phyloP scores from a whole-genome alignment of 2,797 vertebrate genomes.

The Rachycentron canadum region DNA sequence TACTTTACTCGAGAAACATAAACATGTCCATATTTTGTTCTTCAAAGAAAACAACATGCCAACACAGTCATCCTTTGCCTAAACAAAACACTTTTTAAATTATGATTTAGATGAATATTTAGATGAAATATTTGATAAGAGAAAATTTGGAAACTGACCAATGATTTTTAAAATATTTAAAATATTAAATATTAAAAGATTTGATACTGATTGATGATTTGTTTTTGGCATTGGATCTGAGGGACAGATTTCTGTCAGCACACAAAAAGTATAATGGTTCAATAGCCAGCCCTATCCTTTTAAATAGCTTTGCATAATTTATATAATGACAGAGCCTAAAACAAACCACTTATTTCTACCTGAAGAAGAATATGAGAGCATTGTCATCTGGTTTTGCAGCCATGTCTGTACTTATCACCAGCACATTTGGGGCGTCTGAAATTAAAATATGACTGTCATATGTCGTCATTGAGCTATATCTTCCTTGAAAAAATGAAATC shows the following conservation, averaged over 20 bases:
- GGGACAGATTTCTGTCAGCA: neutral
- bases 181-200: neutral
- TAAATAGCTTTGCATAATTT: neutral
- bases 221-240: neutral
- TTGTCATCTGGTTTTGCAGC: constrained; percentile 89
- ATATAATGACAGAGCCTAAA: neutral
- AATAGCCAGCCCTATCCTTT: neutral
- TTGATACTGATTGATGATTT: neutral
- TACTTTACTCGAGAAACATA: neutral
- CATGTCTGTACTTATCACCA: constrained; percentile 90
- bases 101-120: neutral
- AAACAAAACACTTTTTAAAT: neutral
- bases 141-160: neutral
- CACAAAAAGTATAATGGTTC: neutral
- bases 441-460: constrained; percentile 35
- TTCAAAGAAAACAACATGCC: no score
- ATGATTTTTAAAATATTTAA: no score
- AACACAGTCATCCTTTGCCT: neutral
- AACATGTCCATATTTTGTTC: neutral
- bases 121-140: neutral
- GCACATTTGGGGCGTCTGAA: constrained; percentile 95
- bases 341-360: constrained; percentile 79
- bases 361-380: constrained; percentile 94
- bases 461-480: neutral
- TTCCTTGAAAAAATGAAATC: neutral